Conservation (phyloP, 2,888 invertebrate genomes). For the Morinoia aosen region DNA sequence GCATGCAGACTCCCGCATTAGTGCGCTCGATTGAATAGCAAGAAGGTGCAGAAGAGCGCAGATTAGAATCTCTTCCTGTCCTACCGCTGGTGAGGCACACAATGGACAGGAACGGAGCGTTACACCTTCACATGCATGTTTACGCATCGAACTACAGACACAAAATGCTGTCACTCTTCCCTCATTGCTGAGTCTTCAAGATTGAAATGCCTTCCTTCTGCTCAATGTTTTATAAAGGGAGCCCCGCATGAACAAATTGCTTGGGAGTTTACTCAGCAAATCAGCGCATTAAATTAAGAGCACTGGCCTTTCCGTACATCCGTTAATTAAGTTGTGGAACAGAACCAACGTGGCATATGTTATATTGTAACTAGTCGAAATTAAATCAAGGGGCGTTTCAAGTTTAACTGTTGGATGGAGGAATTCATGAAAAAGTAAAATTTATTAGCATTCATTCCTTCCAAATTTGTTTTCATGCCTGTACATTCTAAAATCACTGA, state of each 20-base stretch:
- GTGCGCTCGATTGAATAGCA: background rate
- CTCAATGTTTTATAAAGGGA: background rate
- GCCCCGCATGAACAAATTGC: background rate
- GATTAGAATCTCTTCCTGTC: background rate
- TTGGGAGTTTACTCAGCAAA: background rate
- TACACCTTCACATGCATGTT: background rate
- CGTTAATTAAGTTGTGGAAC: background rate
- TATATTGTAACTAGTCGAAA: background rate
- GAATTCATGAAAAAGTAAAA: background rate
- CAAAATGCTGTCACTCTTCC: background rate
- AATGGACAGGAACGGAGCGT: background rate
- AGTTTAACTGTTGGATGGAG: too few species aligned
- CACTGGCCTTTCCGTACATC: background rate
- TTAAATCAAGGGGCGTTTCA: too few species aligned
- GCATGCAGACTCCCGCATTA: constrained; percentile 3
- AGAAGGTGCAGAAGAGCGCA: background rate
- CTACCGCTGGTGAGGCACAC: background rate
- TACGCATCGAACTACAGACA: background rate
- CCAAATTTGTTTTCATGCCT: background rate
- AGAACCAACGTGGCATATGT: background rate
- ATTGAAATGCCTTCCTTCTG: background rate
- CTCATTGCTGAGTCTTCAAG: background rate
- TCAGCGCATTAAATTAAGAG: background rate
- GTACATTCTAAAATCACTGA: background rate
- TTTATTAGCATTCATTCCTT: background rate